Evolutionary conservation across 2,113 vertebrate species (phyloP).

Genomic region (Numida meleagris): DNA sequence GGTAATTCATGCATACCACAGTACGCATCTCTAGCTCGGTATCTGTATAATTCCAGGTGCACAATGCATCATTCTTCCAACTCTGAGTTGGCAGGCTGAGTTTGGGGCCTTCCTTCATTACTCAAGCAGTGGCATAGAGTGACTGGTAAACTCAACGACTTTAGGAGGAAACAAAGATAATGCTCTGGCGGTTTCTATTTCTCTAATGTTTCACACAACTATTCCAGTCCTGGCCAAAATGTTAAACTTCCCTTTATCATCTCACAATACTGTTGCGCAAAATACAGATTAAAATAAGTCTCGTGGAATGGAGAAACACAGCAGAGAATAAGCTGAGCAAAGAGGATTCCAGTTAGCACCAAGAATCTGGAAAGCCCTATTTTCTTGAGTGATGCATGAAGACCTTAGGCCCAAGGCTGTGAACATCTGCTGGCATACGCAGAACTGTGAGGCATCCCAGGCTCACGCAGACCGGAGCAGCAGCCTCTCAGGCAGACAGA

Average conservation of each 20-base stretch:
- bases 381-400: neutral
- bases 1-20: neutral
- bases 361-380: neutral
- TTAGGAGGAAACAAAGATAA: neutral
- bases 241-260: neutral
- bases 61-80: neutral
- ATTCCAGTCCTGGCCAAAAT: neutral
- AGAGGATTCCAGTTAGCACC: neutral
- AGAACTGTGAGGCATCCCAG: neutral
- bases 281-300: neutral
- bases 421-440: neutral
- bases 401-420: neutral
- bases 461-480: neutral
- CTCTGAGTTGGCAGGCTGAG: neutral
- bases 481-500: neutral
- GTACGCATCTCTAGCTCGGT: neutral
- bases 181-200: neutral
- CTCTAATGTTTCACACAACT: neutral
- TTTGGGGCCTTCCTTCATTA: neutral
- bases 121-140: neutral
- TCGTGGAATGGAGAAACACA: neutral
- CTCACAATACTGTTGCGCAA: neutral
- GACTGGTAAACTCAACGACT: neutral
- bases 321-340: neutral
- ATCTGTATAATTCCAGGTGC: neutral